Conservation (phyloP, 2,888 invertebrate genomes). For the Uropetala carovei region DNA sequence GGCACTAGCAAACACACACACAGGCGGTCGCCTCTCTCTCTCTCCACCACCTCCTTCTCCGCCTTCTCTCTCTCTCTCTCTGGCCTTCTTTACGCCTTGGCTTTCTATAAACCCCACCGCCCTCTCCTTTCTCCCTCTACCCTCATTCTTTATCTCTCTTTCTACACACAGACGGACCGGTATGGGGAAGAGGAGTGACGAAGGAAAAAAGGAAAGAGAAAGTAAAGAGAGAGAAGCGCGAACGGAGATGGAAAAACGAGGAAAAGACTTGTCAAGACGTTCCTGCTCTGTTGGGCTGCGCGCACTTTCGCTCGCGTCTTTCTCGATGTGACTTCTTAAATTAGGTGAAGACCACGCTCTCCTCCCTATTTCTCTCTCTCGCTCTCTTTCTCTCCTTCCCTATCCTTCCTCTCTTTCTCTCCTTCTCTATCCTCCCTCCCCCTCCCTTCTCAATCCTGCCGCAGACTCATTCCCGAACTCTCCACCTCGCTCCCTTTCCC, state of each 20-base stretch:
- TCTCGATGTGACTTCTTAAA: constrained; percentile 52
- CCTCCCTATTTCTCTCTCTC: neutral
- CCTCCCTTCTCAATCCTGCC: neutral
- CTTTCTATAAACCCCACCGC: neutral
- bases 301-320: neutral
- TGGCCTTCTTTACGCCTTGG: neutral
- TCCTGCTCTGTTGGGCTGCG: neutral
- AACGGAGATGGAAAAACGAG: too few species aligned
- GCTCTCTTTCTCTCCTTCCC: neutral
- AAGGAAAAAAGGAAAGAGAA: neutral
- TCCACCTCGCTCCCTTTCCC: neutral
- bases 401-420: neutral
- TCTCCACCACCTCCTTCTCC: neutral
- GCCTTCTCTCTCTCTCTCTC: neutral
- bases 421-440: neutral
- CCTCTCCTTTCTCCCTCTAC: neutral
- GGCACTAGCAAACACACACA: constrained; percentile 22
- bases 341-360: constrained; percentile 53
- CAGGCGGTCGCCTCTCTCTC: neutral
- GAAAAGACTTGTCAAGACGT: neutral
- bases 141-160: neutral
- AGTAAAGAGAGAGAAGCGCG: neutral
- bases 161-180: neutral
- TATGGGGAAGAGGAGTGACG: neutral
- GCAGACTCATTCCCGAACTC: neutral